A percentile compares a stretch with the other conserved stretches of the same genome.
Evolutionary conservation across 2,888 invertebrate genomes (phyloP).

Genomic region (Tetramorium bicarinatum): DNA sequence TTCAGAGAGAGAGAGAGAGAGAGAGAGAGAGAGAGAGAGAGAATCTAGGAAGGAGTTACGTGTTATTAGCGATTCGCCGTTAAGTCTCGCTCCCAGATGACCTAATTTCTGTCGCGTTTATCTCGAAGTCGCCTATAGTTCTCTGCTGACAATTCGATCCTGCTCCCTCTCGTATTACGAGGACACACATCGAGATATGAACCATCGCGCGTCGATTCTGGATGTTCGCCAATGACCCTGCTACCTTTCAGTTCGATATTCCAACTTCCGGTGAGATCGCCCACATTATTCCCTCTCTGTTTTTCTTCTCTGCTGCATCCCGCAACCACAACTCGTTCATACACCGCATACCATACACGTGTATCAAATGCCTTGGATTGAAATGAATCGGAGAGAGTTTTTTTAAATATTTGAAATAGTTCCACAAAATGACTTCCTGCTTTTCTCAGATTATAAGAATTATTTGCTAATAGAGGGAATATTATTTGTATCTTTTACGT

Average conservation of each 20-base stretch:
- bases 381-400: not conserved
- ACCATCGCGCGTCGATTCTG: constrained; percentile 60
- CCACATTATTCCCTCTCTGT: not conserved
- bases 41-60: not conserved
- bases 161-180: not conserved
- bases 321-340: not conserved
- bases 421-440: not conserved
- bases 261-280: constrained; percentile 5
- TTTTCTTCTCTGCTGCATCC: not conserved
- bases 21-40: not conserved
- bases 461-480: not conserved
- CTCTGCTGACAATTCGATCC: constrained; percentile 38
- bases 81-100: constrained; percentile 23
- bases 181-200: constrained; percentile 1
- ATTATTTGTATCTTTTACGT: not conserved
- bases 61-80: constrained; percentile 2
- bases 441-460: not conserved
- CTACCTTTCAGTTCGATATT: constrained; percentile 64
- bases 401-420: not conserved
- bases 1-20: not conserved
- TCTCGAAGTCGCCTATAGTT: constrained; percentile 24
- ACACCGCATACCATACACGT: not conserved
- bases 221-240: constrained; percentile 66
- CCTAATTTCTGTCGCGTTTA: constrained; percentile 41
- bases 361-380: not conserved